phyloP scores from a whole-genome alignment of 2,797 vertebrate species.

The Pelochelys cantorii region DNA sequence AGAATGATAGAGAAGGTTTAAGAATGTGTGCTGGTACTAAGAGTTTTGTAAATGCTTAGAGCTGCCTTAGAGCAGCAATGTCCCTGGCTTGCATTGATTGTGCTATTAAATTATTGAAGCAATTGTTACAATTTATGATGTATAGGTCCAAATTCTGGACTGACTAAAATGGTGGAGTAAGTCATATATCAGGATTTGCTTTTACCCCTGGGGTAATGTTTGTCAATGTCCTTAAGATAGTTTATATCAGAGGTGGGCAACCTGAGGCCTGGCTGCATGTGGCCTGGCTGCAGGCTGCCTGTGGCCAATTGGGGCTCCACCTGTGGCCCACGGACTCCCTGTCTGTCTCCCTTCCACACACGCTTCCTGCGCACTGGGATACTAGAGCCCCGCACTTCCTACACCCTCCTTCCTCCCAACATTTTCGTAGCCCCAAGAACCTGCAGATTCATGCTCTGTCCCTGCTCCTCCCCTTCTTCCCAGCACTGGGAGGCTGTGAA shows the following conservation, averaged over 20 bases:
- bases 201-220: neutral
- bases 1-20: neutral
- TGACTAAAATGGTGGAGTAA: neutral
- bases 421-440: too few species aligned
- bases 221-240: neutral
- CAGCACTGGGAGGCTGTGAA: too few species aligned
- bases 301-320: too few species aligned
- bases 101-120: neutral
- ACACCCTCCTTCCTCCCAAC: too few species aligned
- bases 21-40: neutral
- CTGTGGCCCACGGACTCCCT: too few species aligned
- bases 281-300: too few species aligned
- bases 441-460: too few species aligned
- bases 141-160: neutral
- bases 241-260: neutral
- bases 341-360: too few species aligned
- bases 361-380: too few species aligned
- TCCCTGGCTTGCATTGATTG: neutral
- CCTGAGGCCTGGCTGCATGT: too few species aligned
- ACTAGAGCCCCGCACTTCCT: too few species aligned
- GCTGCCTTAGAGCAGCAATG: neutral
- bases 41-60: neutral
- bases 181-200: constrained; percentile 7
- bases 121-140: neutral
- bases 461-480: too few species aligned